phyloP scores from a whole-genome alignment of 2,113 vertebrate genomes.

The Vidua macroura region DNA sequence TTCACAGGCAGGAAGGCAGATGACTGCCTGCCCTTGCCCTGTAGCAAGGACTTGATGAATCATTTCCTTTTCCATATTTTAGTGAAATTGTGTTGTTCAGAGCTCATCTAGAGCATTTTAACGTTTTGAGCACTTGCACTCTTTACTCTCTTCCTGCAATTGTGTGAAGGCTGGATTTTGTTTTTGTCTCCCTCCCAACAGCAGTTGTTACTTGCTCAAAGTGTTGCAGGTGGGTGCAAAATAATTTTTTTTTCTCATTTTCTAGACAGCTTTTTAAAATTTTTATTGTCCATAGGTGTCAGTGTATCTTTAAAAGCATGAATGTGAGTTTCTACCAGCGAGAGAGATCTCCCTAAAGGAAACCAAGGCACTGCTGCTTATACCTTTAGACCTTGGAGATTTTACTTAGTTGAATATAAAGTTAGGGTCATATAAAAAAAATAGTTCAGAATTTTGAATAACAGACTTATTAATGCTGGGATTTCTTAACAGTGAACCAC shows the following conservation, averaged over 20 bases:
- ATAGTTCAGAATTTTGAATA: neutral
- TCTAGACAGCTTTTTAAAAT: neutral
- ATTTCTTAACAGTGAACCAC: neutral
- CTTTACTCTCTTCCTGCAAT: slow-evolving; percentile 8
- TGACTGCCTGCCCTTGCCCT: neutral
- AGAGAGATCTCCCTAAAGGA: neutral
- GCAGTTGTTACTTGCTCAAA: neutral
- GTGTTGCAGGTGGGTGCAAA: neutral
- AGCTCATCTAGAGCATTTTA: neutral
- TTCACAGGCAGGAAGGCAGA: neutral
- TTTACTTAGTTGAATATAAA: neutral
- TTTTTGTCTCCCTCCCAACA: neutral
- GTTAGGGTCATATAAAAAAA: neutral
- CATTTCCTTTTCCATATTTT: slow-evolving; percentile 20
- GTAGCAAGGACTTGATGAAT: neutral
- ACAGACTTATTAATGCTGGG: neutral
- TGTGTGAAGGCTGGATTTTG: neutral
- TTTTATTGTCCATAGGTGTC: neutral
- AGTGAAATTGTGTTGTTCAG: neutral
- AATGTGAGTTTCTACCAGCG: neutral
- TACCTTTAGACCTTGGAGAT: neutral
- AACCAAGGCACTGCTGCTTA: neutral
- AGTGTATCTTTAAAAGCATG: neutral
- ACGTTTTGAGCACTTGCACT: neutral
- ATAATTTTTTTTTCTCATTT: neutral